Base-by-base conservation (phyloP, 2,113 vertebrate species). In the Furnarius figulus region DNA sequence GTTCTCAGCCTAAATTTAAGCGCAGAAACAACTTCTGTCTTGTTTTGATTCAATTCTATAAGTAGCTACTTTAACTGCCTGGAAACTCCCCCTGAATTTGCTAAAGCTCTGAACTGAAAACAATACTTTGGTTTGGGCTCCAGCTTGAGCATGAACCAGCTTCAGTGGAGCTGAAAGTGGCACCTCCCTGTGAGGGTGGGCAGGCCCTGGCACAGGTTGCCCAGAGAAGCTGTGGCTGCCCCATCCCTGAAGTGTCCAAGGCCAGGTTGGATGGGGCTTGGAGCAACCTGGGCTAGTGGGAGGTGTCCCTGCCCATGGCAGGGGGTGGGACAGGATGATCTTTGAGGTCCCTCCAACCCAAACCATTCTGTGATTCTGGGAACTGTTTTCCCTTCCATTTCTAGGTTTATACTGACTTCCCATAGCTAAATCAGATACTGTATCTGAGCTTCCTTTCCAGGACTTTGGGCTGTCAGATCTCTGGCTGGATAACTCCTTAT, bases 261-360 rank as follows among this genome's bases (percentile, higher is more conserved):
- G 30, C 25, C 47, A 15, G 63, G 14, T 0, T 63, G 63, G 71
- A 7, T 1, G 1, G 2, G n/a, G 16, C 24, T 53, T 22, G 70
- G 25, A 63, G 31, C 63, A 62, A 0, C 1, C 31, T 77, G 56
- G 31, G 31, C 0, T 0, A 23, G 35, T 49, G 56, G 40, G 6
- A 19, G 9, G 22, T 49, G 63, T 31, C 35, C 16, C 46, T 68
- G 61, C 28, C 28, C 28, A 10, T 22, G 40, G 56, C 56, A 56
- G 49, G 25, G 9, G 9, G 2, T 55, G 18, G 25, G 2, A 49
- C 8, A 2, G 4, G 35, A 31, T 70, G 72, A 2, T 9, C 31
- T 62, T 55, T 35, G 42, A 76, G 21, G 12, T 47, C 31, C 14
- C 5, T 27, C 22, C n/a, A 56, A 16, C 22, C 22, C 25, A 84